A percentile compares a stretch with the other conserved stretches of the same genome.
Conservation (phyloP, 2,888 invertebrate genomes). For the Trissoscelio sp. region DNA sequence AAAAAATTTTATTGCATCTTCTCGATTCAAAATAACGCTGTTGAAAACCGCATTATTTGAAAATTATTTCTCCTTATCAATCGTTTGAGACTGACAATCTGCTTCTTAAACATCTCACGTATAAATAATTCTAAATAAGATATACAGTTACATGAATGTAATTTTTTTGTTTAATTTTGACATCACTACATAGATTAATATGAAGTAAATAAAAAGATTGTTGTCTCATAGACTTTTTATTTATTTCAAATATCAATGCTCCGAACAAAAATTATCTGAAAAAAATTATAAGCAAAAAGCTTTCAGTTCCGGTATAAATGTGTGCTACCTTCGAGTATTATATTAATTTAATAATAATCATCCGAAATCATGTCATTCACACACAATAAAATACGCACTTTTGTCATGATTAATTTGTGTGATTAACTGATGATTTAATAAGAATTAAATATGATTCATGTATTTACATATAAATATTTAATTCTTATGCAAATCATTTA, state of each 20-base stretch:
- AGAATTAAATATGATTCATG: slow-evolving; percentile 17
- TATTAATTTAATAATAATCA: slow-evolving; percentile 13
- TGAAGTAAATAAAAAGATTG: slow-evolving; percentile 4
- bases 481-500: slow-evolving; percentile 23
- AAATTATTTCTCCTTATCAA: slow-evolving; percentile 10
- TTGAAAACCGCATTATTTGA: slow-evolving; percentile 6
- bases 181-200: slow-evolving; percentile 2
- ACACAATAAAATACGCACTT: slow-evolving; percentile 30
- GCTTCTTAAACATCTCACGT: slow-evolving; percentile 10
- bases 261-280: not conserved
- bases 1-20: slow-evolving; percentile 35
- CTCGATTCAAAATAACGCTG: slow-evolving; percentile 19
- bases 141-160: slow-evolving; percentile 18
- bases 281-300: not conserved
- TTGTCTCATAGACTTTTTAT: not conserved
- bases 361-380: slow-evolving; percentile 34
- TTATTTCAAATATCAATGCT: slow-evolving; percentile 10
- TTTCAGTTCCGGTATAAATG: slow-evolving; percentile 6
- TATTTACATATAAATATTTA: slow-evolving; percentile 10
- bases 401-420: slow-evolving; percentile 20
- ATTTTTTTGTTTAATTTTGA: slow-evolving; percentile 10
- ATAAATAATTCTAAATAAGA: slow-evolving; percentile 40
- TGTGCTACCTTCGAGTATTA: slow-evolving; percentile 14
- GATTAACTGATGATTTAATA: slow-evolving; percentile 9
- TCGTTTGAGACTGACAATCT: slow-evolving; percentile 16